phyloP scores from a whole-genome alignment of 2,113 vertebrate genomes.

The Takifugu flavidus region DNA sequence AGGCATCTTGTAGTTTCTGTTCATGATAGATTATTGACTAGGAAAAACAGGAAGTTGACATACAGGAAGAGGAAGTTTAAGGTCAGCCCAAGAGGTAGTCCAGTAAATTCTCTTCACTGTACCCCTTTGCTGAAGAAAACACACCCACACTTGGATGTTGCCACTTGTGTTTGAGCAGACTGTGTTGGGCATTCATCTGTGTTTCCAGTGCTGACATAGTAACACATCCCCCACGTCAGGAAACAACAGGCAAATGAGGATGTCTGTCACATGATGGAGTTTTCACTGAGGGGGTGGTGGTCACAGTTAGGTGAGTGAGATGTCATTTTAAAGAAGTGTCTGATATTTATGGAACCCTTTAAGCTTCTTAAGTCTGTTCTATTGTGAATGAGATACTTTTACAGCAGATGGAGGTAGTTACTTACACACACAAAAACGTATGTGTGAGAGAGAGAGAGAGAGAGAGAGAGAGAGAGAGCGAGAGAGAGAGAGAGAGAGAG shows the following conservation, averaged over 20 bases:
- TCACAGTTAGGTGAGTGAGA: background rate
- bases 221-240: constrained; percentile 36
- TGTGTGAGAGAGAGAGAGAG: constrained; percentile 10
- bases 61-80: constrained; percentile 38
- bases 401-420: constrained; percentile 15
- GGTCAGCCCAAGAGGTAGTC: constrained; percentile 5
- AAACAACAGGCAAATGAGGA: constrained; percentile 38
- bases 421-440: background rate
- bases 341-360: constrained; percentile 19
- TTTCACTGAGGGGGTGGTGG: background rate
- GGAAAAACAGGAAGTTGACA: constrained; percentile 40
- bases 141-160: background rate
- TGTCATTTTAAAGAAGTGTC: constrained; percentile 12
- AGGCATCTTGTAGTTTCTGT: background rate
- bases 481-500: too few species aligned
- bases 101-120: background rate
- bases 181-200: background rate
- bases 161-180: background rate
- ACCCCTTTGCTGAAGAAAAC: background rate
- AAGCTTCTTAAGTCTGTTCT: constrained; percentile 49
- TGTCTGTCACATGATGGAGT: constrained; percentile 15
- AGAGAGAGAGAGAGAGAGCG: constrained; percentile 4
- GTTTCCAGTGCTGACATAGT: constrained; percentile 19
- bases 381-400: constrained; percentile 28
- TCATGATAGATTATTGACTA: constrained; percentile 2